A percentile compares a stretch with the other conserved stretches of the same genome.
phyloP scores from a whole-genome alignment of 2,888 invertebrate species.

The Lasioglossum morio region DNA sequence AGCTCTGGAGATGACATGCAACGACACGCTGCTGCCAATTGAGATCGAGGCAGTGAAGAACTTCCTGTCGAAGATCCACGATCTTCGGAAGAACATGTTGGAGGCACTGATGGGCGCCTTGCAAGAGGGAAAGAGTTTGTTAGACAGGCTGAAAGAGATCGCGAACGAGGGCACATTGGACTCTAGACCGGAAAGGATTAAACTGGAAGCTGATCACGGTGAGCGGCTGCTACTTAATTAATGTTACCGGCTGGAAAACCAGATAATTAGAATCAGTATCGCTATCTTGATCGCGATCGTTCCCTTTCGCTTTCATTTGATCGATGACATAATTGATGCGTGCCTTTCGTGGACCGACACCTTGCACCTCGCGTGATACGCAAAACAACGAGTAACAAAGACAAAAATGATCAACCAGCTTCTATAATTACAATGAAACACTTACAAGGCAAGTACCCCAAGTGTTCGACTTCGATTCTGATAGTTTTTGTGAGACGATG shows the following conservation, averaged over 20 bases:
- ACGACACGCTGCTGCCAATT: constrained; percentile 88
- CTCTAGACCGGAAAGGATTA: constrained; percentile 89
- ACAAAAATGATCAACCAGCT: background rate
- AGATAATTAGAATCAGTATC: constrained; percentile 7
- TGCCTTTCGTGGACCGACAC: too few species aligned
- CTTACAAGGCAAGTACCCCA: too few species aligned
- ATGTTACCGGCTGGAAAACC: constrained; percentile 24
- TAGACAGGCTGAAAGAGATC: constrained; percentile 91
- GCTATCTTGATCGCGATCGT: constrained; percentile 7
- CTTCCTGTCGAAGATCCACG: constrained; percentile 90
- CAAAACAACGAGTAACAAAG: background rate
- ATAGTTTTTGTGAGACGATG: too few species aligned
- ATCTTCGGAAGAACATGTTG: constrained; percentile 89
- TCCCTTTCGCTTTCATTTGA: constrained; percentile 49
- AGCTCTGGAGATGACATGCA: constrained; percentile 89
- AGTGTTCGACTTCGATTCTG: too few species aligned
- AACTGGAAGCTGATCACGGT: constrained; percentile 85
- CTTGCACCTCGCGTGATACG: constrained; percentile 17
- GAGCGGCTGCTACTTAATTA: constrained; percentile 38
- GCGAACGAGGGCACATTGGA: constrained; percentile 91
- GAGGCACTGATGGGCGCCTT: constrained; percentile 92
- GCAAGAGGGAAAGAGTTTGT: constrained; percentile 91
- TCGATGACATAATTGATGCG: constrained; percentile 47
- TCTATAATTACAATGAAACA: background rate
- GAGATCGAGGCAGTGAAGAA: constrained; percentile 90